Evolutionary conservation across 2,113 vertebrate genomes (phyloP).

Genomic region (Pipra filicauda): DNA sequence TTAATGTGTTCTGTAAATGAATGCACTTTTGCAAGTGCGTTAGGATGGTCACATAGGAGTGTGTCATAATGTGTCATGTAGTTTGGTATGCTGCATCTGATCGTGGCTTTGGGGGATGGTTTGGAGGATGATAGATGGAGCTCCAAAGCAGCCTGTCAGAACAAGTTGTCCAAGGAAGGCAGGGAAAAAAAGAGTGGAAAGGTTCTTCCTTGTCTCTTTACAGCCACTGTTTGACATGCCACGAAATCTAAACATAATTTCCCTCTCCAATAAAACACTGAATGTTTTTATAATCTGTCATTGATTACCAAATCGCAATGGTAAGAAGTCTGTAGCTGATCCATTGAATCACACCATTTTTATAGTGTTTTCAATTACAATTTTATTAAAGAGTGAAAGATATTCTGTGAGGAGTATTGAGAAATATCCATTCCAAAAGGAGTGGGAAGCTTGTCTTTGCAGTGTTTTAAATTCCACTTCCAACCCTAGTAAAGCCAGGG

Average conservation of each 20-base stretch:
- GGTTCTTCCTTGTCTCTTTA: not conserved
- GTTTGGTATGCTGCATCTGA: conserved; percentile 21
- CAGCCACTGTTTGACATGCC: conserved; percentile 20
- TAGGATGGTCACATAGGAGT: not conserved
- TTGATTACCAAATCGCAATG: not conserved
- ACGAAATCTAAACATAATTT: conserved; percentile 10
- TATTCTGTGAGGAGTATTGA: not conserved
- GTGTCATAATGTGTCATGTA: not conserved
- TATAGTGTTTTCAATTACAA: not conserved
- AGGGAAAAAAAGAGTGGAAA: not conserved
- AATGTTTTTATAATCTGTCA: conserved; percentile 32
- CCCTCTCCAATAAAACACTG: not conserved
- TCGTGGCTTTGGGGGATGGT: not conserved
- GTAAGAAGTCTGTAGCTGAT: not conserved
- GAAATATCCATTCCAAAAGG: not conserved
- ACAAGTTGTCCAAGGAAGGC: not conserved
- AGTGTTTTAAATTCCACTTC: not conserved
- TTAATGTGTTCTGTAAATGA: not conserved
- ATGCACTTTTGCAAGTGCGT: not conserved
- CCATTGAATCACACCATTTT: not conserved
- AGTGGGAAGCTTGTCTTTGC: not conserved
- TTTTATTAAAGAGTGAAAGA: conserved; percentile 19
- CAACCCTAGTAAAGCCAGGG: not conserved
- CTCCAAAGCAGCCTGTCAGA: not conserved
- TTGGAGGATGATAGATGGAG: not conserved